These are phyloP conservation scores for Leguminivora glycinivorella DNA, from an alignment of 1,140 invertebrate genomes.

Conservation along the genomic window DNA sequence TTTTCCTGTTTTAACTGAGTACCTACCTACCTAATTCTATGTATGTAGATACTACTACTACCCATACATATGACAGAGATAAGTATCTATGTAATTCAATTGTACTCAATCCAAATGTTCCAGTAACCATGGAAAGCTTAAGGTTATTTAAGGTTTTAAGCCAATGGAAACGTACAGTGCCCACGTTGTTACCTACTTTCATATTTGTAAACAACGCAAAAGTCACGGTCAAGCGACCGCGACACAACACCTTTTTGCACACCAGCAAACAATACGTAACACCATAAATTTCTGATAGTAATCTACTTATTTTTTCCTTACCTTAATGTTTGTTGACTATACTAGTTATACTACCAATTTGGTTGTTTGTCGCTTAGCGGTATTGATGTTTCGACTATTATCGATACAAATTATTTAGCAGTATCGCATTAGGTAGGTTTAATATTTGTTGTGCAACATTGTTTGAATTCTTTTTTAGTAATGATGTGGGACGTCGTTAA, in stretches of 20 bases:
- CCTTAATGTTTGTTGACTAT: constrained; percentile 5
- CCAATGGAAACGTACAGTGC: not conserved
- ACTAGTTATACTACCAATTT: not conserved
- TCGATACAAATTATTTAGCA: not conserved
- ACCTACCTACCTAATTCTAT: too few species aligned
- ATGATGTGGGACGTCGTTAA: not conserved
- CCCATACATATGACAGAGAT: too few species aligned
- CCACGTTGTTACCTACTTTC: not conserved
- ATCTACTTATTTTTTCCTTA: not conserved
- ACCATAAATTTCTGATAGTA: not conserved
- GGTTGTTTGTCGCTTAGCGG: not conserved
- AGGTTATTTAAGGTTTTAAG: too few species aligned
- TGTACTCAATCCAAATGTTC: too few species aligned
- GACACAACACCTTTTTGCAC: not conserved
- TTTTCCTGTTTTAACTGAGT: too few species aligned
- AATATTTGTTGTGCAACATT: not conserved
- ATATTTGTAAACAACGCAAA: constrained; percentile 8
- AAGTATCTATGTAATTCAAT: too few species aligned
- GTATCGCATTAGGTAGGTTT: not conserved
- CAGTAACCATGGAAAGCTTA: too few species aligned
- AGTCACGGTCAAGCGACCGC: not conserved
- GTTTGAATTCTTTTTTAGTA: not conserved
- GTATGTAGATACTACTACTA: too few species aligned
- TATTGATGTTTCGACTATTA: not conserved
- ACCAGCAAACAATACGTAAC: not conserved